Evolutionary conservation across 2,888 invertebrate species (phyloP), one percentile per base, ranked within the genome.

Genomic region (Archaeoteleia sp.): DNA sequence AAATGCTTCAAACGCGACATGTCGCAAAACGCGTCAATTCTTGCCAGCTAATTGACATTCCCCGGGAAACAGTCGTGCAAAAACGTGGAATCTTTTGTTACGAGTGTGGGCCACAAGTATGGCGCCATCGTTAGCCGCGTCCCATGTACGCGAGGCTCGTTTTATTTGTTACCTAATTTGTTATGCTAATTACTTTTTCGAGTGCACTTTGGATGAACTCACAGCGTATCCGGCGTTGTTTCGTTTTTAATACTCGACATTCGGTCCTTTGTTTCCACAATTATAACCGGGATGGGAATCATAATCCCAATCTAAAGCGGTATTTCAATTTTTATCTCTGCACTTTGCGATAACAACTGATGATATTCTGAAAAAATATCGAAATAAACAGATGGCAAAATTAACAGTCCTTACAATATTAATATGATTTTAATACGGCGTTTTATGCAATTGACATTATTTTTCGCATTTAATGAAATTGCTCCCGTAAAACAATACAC

Each of bases 171-270:
- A 40, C 12, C 20, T 40, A 53, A 40, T 53, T 53, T 53, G 51
- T 53, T 53, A 53, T 53, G 51, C 51, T 53, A 53, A 53, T 53
- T 40, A 53, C 40, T 32, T 53, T 53, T 53, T 53, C 30, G 51
- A 53, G 32, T 27, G 32, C 32, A 40, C 51, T 53, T 53, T 39
- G 49, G 30, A 51, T 27, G 49, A 51, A 20, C 39, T 51, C 39
- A 30, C 25, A 39, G 12, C 20, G n/a, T 14, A 14, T 17, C 20
- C 7, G 20, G 30, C 12, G 49, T 13, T 51, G 39, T 39, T 39
- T 20, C 30, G 49, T 39, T 51, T 51, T 51, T 27, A 51, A 35
- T 39, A 9, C 30, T 10, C 30, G 27, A 25, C 15, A 49, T 37
- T 49, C 17, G 35, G 10, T 49, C 29, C 15, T 37, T 49, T 49